These are phyloP conservation scores for Celastrina argiolus DNA, from an alignment of 2,888 invertebrate genomes.

Conservation along the genomic window DNA sequence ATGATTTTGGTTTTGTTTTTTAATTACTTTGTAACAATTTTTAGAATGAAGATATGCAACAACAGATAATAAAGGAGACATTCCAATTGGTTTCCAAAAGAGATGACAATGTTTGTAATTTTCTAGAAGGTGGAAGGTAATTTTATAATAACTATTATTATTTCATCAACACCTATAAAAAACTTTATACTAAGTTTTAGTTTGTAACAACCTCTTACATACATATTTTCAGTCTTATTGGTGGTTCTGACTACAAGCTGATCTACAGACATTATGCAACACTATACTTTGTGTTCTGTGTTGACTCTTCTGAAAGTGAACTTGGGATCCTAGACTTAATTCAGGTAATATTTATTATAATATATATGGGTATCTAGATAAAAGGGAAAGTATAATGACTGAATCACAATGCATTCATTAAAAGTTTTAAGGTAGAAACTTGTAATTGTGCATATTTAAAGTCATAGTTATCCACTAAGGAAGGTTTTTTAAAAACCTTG, in stretches of 20 bases:
- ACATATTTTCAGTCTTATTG: constrained; percentile 86
- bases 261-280: constrained; percentile 99
- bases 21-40: neutral
- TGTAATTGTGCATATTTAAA: too few relatives aligned
- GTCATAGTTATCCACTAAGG: too few relatives aligned
- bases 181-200: neutral
- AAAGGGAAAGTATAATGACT: too few relatives aligned
- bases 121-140: constrained; percentile 97
- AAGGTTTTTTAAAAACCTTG: too few relatives aligned
- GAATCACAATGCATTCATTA: too few relatives aligned
- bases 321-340: constrained; percentile 98
- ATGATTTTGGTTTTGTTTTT: neutral
- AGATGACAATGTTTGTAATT: constrained; percentile 99
- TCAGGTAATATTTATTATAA: constrained; percentile 68
- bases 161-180: neutral
- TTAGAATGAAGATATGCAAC: constrained; percentile 98
- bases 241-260: constrained; percentile 98
- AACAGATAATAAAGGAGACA: constrained; percentile 99
- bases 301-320: constrained; percentile 99
- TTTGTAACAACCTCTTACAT: constrained; percentile 25
- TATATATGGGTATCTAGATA: too few relatives aligned
- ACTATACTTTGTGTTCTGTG: constrained; percentile 99
- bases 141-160: neutral
- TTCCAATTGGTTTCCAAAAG: constrained; percentile 99
- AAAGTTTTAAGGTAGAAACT: too few relatives aligned